phyloP scores from a whole-genome alignment of 2,888 invertebrate species.

The Alloplasta piceator region DNA sequence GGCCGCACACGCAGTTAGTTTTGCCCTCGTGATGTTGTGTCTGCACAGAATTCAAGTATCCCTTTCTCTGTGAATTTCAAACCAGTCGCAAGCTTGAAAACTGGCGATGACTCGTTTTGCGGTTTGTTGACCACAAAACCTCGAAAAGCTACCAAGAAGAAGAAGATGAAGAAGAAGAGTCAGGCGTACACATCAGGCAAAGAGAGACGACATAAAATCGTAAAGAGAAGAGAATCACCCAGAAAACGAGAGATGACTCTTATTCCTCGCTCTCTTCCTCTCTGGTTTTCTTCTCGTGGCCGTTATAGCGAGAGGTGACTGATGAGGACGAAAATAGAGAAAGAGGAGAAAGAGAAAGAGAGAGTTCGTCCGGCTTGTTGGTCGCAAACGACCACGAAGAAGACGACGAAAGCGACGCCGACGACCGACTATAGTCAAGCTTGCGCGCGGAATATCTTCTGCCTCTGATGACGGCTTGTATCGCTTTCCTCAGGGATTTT shows the following conservation, averaged over 20 bases:
- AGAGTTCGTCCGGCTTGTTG: constrained; percentile 58
- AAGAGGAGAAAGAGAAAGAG: constrained; percentile 79
- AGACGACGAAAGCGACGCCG: constrained; percentile 50
- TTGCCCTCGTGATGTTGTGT: constrained; percentile 42
- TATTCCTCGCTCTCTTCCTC: constrained; percentile 22
- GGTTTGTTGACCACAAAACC: constrained; percentile 39
- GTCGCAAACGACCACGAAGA: constrained; percentile 56
- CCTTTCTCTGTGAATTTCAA: background rate
- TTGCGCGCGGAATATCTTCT: constrained; percentile 10
- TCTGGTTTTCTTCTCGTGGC: constrained; percentile 13
- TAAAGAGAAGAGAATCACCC: constrained; percentile 53
- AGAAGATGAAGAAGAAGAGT: constrained; percentile 2
- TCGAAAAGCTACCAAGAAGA: constrained; percentile 31
- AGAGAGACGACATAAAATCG: constrained; percentile 16
- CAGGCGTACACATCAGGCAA: background rate
- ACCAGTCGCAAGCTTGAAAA: constrained; percentile 42
- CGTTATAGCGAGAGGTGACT: constrained; percentile 74
- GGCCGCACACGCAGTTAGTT: constrained; percentile 29
- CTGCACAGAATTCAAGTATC: constrained; percentile 26
- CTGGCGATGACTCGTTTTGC: constrained; percentile 20
- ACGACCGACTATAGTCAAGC: constrained; percentile 20
- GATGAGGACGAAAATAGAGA: constrained; percentile 81
- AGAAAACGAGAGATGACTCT: constrained; percentile 61
- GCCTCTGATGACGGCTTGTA: constrained; percentile 43
- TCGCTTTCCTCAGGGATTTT: constrained; percentile 36